Conservation (phyloP, 92 coral and sea anemone species). For the Micromussa lordhowensis region DNA sequence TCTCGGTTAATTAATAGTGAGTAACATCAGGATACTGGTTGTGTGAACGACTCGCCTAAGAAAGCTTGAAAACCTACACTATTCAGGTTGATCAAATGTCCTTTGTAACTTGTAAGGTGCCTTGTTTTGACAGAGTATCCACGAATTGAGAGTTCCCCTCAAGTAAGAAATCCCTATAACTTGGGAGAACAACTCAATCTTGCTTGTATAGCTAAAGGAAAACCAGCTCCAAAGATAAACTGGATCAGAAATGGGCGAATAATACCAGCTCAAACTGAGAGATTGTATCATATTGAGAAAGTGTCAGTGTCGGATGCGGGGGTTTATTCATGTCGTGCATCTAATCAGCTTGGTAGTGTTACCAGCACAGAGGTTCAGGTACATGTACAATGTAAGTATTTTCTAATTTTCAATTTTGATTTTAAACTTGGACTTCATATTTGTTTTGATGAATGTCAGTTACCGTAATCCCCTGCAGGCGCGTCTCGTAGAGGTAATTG, state of each 20-base stretch:
- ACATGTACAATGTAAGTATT: constrained; percentile 19
- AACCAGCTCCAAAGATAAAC: background rate
- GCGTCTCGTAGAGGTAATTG: too few relatives aligned
- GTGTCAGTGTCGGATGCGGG: constrained; percentile 24
- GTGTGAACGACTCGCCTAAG: too few relatives aligned
- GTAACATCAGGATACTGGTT: too few relatives aligned
- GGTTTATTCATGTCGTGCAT: constrained; percentile 12
- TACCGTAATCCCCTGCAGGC: too few relatives aligned
- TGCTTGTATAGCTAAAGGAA: background rate
- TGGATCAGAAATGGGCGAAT: constrained; percentile 25
- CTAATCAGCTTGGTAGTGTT: constrained; percentile 1
- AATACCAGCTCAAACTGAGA: background rate
- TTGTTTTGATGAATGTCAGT: too few relatives aligned
- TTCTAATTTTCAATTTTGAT: too few relatives aligned
- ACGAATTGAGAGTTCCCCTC: background rate
- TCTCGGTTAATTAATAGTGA: too few relatives aligned
- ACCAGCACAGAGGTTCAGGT: constrained; percentile 22
- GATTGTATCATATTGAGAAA: background rate
- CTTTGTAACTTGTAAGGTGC: background rate
- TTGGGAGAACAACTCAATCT: constrained; percentile 1
- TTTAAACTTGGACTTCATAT: too few relatives aligned
- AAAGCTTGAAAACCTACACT: too few relatives aligned
- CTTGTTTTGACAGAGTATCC: constrained; percentile 25
- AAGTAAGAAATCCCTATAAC: background rate
- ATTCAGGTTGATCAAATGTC: too few relatives aligned